Percentiles rank a stretch among this genome's conserved stretches.
Conservation (phyloP, 2,888 invertebrate species). For the Trichopoda pennipes region DNA sequence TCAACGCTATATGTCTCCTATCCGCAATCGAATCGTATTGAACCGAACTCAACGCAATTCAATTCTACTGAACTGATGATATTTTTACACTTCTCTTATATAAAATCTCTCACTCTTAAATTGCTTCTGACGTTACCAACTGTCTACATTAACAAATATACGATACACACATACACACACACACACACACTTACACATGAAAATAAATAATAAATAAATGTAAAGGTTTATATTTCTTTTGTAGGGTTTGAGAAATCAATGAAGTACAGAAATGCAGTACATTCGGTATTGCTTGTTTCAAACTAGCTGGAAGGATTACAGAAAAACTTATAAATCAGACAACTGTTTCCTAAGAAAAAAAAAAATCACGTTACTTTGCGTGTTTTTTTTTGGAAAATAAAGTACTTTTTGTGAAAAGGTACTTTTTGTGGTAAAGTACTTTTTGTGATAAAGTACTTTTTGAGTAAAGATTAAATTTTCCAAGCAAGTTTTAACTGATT, state of each 20-base stretch:
- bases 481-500: no score
- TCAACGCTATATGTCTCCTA: constrained; percentile 63
- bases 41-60: constrained; percentile 36
- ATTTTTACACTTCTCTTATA: constrained; percentile 36
- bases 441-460: no score
- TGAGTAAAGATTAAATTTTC: no score
- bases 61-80: constrained; percentile 52
- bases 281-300: background rate
- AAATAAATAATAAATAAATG: constrained; percentile 37
- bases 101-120: constrained; percentile 26
- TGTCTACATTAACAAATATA: constrained; percentile 13
- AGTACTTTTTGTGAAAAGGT: no score
- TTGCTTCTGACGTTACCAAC: constrained; percentile 23
- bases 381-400: no score
- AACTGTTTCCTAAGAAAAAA: no score
- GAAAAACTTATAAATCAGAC: no score
- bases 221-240: constrained; percentile 11
- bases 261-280: background rate
- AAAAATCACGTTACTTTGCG: no score
- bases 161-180: background rate
- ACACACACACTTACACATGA: no score
- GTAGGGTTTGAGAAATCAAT: background rate
- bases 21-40: constrained; percentile 51
- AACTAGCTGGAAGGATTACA: no score
- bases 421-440: no score